Evolutionary conservation across 2,888 invertebrate species (phyloP).

Genomic region (Endotricha flammealis): DNA sequence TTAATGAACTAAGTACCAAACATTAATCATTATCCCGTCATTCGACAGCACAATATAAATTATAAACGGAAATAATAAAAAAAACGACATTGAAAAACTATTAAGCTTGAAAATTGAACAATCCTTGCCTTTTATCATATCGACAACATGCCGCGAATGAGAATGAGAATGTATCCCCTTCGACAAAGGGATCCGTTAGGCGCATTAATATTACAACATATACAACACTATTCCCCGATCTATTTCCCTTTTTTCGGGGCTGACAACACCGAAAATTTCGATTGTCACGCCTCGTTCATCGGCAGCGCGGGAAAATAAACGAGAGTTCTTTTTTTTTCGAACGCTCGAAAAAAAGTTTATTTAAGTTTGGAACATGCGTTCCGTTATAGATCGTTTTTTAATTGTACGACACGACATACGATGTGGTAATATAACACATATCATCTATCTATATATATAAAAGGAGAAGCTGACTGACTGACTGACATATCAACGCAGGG

Average conservation of each 20-base stretch:
- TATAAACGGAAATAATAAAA: conserved; percentile 7
- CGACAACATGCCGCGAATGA: conserved; percentile 23
- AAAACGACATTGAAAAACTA: conserved; percentile 1
- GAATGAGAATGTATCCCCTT: conserved; percentile 50
- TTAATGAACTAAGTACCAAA: conserved; percentile 1
- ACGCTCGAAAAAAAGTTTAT: conserved; percentile 60
- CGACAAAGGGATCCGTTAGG: conserved; percentile 66
- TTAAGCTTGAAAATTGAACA: conserved; percentile 24
- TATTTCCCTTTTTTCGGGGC: conserved; percentile 51
- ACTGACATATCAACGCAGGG: too few species aligned
- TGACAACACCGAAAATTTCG: conserved; percentile 66
- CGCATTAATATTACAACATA: conserved; percentile 68
- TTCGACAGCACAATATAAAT: conserved; percentile 10
- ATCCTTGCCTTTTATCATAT: conserved; percentile 50
- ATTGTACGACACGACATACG: too few species aligned
- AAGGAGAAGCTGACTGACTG: too few species aligned
- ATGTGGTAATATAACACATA: too few species aligned
- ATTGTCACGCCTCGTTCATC: conserved; percentile 76
- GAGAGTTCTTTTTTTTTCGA: conserved; percentile 50
- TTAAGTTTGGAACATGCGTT: conserved; percentile 51
- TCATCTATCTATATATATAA: too few species aligned
- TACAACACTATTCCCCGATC: conserved; percentile 59
- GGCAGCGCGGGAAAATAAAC: conserved; percentile 63
- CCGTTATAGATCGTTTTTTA: conserved; percentile 60
- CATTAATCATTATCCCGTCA: background rate